Base-by-base conservation (phyloP, 2,797 vertebrate genomes). In the Galago senegalensis region DNA sequence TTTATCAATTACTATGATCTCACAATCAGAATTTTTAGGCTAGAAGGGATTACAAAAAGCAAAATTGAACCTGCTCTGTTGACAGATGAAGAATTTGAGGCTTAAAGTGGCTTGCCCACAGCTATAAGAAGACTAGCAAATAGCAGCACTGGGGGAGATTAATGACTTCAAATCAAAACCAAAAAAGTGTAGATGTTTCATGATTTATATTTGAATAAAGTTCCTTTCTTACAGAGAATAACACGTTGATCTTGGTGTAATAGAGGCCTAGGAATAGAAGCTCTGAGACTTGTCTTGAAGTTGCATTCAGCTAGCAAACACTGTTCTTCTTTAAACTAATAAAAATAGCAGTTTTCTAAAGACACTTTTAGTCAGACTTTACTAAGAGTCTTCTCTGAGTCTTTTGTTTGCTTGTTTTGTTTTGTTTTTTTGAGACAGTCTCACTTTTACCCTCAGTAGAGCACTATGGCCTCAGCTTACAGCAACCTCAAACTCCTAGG, bases 21-120 rank as follows among this genome's bases (percentile, higher is more conserved):
- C 67, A 87, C 63, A 90, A 70, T 75, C 63, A 70, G 70, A 70
- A 56, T 67, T 58, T 77, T 92, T 89, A 70, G 76, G n/a, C 40
- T 20, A 0, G 40, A 93, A 93, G 29, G 17, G 23, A 60, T 53
- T 60, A 43, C 76, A 27, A 56, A 82, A 87, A 67, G 58, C 8
- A 6, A 70, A 81, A 23, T 61, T 56, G n/a, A 80, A 16, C 27
- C 69, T 31, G 20, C 23, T 85, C 17, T 61, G 27, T 34, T 58
- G 37, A 69, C 49, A 46, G 43, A 70, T 37, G 46, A 89, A 79
- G 10, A 73, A 40, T 43, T 65, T 34, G 72, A 85, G 79, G 31
- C 23, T 53, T 69, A 58, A 14, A 2, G 16, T 61, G 65, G 61
- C 9, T 43, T 76, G 25, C 43, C 17, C 0, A 0, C 27, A 63